phyloP scores from a whole-genome alignment of 2,797 vertebrate genomes.

The Psittacula derbiana region DNA sequence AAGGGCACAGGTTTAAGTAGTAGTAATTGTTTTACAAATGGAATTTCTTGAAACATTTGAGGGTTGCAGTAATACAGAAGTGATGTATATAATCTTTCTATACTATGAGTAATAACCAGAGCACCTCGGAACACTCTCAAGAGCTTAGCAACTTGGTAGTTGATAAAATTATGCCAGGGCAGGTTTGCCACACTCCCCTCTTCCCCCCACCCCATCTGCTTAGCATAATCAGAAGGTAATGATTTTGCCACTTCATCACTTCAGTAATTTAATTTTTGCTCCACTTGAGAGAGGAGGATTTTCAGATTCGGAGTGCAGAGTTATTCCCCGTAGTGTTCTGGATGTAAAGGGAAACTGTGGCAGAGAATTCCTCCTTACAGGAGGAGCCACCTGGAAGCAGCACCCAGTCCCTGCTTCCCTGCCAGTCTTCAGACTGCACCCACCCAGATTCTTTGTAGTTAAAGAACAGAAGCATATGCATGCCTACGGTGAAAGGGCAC shows the following conservation, averaged over 20 bases:
- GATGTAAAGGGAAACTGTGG: background rate
- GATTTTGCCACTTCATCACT: background rate
- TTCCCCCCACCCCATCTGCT: background rate
- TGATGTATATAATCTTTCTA: background rate
- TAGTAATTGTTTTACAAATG: background rate
- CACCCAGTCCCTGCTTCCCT: background rate
- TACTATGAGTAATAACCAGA: background rate
- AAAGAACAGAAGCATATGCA: background rate
- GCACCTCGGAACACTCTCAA: background rate
- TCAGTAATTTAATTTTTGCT: slow-evolving; percentile 21
- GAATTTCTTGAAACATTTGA: background rate
- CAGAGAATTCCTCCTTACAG: background rate
- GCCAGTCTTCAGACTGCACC: background rate
- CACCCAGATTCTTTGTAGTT: background rate
- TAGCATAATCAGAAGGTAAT: slow-evolving; percentile 10
- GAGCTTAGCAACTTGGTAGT: background rate
- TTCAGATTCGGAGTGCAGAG: background rate
- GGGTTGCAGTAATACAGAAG: background rate
- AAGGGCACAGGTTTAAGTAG: slow-evolving; percentile 11
- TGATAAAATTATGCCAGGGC: background rate
- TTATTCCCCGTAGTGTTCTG: background rate
- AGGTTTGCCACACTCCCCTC: background rate
- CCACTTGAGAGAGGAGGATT: background rate
- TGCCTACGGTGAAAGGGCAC: background rate
- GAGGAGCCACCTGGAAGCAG: background rate